Conservation (phyloP, 2,888 invertebrate species). For the Apeira syringaria region DNA sequence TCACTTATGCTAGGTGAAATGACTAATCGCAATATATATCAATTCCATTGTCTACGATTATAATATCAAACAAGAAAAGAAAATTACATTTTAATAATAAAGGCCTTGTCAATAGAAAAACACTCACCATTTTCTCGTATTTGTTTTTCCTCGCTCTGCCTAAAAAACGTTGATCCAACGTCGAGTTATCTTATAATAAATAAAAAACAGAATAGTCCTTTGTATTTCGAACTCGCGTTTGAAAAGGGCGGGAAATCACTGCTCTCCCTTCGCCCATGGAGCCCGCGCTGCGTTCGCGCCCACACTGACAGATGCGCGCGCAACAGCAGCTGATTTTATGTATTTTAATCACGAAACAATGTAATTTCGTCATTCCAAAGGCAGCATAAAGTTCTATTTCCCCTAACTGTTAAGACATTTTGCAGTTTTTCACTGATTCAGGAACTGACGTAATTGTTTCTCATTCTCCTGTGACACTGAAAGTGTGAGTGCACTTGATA, state of each 20-base stretch:
- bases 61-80: no score
- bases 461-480: background rate
- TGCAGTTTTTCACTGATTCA: background rate
- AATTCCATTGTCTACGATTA: no score
- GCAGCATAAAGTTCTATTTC: slow-evolving; percentile 8
- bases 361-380: slow-evolving; percentile 33
- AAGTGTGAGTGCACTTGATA: background rate
- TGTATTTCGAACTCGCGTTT: no score
- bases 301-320: slow-evolving; percentile 62
- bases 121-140: no score
- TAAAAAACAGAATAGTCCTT: no score
- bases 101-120: no score
- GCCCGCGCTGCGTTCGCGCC: slow-evolving; percentile 57
- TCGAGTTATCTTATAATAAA: no score
- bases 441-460: background rate
- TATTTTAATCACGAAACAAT: slow-evolving; percentile 28
- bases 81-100: no score
- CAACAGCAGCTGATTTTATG: slow-evolving; percentile 59
- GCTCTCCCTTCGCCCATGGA: slow-evolving; percentile 28
- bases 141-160: no score
- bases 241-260: slow-evolving; percentile 39
- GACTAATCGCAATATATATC: no score
- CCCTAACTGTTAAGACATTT: background rate
- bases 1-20: no score
- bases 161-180: no score